Conservation (phyloP, 2,113 vertebrate species). For the Pluvianellus socialis region DNA sequence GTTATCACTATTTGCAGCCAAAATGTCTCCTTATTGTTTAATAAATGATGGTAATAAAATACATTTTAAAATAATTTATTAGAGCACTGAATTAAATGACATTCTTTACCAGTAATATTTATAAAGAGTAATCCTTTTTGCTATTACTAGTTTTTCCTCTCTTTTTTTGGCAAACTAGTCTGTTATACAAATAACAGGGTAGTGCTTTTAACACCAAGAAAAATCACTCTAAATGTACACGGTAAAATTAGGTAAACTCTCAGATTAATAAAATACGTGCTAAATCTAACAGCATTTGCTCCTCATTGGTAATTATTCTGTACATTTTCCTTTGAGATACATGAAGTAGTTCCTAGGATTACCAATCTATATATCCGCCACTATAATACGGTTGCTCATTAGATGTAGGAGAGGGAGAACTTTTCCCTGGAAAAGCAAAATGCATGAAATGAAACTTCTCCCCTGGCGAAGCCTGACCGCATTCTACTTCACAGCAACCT, state of each 20-base stretch:
- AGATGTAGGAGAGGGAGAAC: not conserved
- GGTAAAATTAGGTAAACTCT: not conserved
- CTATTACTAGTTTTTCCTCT: slow-evolving; percentile 52
- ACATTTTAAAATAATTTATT: slow-evolving; percentile 68
- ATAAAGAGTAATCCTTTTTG: slow-evolving; percentile 55
- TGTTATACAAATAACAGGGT: slow-evolving; percentile 42
- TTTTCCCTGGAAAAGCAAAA: not conserved
- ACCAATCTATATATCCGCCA: not conserved
- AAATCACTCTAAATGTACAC: not conserved
- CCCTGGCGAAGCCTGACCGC: not conserved
- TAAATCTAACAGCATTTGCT: not conserved
- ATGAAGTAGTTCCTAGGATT: not conserved
- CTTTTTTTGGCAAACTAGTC: slow-evolving; percentile 53
- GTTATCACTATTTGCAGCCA: slow-evolving; percentile 47
- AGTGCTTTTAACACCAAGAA: slow-evolving; percentile 40
- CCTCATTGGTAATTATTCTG: not conserved
- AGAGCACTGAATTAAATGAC: slow-evolving; percentile 43
- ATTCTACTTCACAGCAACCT: not conserved
- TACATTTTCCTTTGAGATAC: not conserved
- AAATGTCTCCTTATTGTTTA: slow-evolving; percentile 68
- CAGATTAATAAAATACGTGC: slow-evolving; percentile 6
- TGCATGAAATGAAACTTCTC: not conserved
- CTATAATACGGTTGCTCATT: not conserved
- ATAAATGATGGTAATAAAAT: slow-evolving; percentile 65
- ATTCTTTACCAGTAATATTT: slow-evolving; percentile 67